These are phyloP conservation scores for Chiloscyllium plagiosum DNA, from an alignment of 2,113 vertebrate species.

Conservation along the genomic window DNA sequence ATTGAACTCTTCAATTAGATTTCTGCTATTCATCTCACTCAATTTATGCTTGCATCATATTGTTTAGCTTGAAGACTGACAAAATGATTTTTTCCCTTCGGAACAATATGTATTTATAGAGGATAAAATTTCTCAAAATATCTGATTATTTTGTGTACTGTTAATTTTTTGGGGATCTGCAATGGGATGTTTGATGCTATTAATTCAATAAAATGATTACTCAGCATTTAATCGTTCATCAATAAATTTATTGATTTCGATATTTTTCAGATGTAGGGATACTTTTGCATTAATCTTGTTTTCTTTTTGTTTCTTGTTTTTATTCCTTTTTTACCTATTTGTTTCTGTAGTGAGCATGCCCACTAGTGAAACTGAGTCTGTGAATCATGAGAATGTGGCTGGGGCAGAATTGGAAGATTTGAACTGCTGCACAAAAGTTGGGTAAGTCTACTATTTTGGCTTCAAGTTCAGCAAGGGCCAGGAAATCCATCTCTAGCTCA, in stretches of 20 bases:
- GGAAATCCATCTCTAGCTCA: not conserved
- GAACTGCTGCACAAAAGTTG: constrained; percentile 85
- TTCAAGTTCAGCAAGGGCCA: not conserved
- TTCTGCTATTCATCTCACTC: not conserved
- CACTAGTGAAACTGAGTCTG: constrained; percentile 92
- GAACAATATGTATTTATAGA: not conserved
- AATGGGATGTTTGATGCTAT: not conserved
- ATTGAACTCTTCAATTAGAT: not conserved
- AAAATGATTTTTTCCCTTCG: not conserved
- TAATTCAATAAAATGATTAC: not conserved
- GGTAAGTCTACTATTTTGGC: constrained; percentile 56
- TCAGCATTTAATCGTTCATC: not conserved
- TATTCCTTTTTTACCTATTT: constrained; percentile 41
- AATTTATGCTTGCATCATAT: not conserved
- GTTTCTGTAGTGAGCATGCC: constrained; percentile 90
- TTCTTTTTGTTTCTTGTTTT: constrained; percentile 28
- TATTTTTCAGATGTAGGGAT: not conserved
- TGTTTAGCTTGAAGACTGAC: not conserved
- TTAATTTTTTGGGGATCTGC: not conserved
- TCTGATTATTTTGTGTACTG: not conserved
- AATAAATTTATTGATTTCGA: not conserved
- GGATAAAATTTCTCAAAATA: not conserved
- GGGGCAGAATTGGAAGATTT: constrained; percentile 89
- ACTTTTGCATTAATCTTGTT: not conserved
- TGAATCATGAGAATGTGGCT: constrained; percentile 93